Evolutionary conservation across 2,113 vertebrate species (phyloP).

Genomic region (Dicentrarchus labrax): DNA sequence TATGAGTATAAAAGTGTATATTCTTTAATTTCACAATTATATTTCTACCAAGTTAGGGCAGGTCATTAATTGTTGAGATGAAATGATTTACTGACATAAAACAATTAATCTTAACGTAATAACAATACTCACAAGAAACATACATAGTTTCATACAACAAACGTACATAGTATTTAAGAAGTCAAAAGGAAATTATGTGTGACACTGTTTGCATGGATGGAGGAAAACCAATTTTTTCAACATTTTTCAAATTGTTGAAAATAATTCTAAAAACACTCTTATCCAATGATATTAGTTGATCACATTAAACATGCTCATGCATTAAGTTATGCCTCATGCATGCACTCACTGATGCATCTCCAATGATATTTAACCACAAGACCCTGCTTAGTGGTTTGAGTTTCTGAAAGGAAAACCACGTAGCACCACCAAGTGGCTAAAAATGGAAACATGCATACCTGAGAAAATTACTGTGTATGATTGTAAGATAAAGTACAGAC

Average conservation of each 20-base stretch:
- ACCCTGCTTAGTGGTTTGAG: too few species aligned
- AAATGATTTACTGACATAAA: neutral
- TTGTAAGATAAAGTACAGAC: neutral
- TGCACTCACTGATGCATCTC: neutral
- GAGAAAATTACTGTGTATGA: neutral
- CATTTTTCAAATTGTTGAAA: neutral
- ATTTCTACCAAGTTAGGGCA: neutral
- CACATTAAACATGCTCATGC: neutral
- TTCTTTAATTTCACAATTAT: neutral
- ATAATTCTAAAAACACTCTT: neutral
- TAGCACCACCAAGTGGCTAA: conserved; percentile 9
- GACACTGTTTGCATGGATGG: neutral
- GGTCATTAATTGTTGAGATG: neutral
- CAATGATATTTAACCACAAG: neutral
- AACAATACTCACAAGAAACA: neutral
- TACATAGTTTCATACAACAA: neutral
- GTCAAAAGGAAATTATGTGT: neutral
- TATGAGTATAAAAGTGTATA: neutral
- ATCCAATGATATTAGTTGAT: neutral
- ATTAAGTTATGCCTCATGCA: neutral
- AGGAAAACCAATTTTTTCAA: neutral
- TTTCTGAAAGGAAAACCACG: neutral
- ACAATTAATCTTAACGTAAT: neutral
- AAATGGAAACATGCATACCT: neutral
- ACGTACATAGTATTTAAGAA: neutral